A percentile compares a stretch with the other conserved stretches of the same genome.
Evolutionary conservation across 2,113 vertebrate genomes (phyloP).

Genomic region (Ovibos moschatus): DNA sequence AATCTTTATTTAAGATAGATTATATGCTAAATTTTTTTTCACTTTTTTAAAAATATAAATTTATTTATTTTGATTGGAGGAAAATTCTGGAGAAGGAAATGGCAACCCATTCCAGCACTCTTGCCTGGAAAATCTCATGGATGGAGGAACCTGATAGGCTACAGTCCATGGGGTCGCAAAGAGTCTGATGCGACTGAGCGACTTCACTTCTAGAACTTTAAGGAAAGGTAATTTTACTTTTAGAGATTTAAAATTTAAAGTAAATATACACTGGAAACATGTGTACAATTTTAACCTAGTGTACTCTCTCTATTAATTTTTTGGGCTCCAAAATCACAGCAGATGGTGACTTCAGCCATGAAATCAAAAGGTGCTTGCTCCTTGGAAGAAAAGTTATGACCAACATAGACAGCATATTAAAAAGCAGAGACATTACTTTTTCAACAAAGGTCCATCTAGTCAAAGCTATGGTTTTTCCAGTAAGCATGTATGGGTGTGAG

Average conservation of each 20-base stretch:
- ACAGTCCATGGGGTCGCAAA: too few relatives aligned
- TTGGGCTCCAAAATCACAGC: not conserved
- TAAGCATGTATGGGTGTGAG: not conserved
- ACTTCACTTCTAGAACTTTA: not conserved
- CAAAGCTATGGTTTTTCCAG: not conserved
- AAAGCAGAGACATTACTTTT: not conserved
- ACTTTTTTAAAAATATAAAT: too few relatives aligned
- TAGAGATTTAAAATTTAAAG: not conserved
- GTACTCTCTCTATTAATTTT: not conserved
- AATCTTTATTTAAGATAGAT: not conserved
- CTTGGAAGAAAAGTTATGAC: not conserved
- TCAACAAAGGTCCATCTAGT: not conserved
- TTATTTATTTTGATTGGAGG: too few relatives aligned
- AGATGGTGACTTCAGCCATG: not conserved
- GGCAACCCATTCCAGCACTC: too few relatives aligned
- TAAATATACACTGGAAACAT: not conserved
- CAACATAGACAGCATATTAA: not conserved
- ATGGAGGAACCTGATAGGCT: too few relatives aligned
- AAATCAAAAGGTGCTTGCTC: not conserved
- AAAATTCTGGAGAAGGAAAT: not conserved
- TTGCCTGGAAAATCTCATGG: too few relatives aligned
- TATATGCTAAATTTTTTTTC: not conserved
- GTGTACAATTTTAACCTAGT: not conserved
- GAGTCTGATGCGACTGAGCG: rapidly evolving
- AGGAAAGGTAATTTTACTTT: not conserved